These are phyloP conservation scores for Allobates femoralis DNA, from an alignment of 2,797 vertebrate genomes.

Conservation along the genomic window DNA sequence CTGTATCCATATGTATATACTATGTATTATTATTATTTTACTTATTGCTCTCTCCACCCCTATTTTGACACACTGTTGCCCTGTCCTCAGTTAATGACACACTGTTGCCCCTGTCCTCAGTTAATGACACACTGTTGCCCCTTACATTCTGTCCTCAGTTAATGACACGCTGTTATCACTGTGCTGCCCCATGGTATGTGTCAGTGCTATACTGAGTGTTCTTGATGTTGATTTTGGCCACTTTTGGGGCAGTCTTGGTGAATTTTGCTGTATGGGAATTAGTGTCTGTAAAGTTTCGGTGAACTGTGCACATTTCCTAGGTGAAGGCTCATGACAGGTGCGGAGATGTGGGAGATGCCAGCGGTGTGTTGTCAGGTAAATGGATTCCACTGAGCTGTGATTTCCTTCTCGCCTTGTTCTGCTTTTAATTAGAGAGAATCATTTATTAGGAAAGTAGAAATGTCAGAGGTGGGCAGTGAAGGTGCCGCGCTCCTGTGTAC, in stretches of 20 bases:
- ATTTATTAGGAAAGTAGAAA: constrained; percentile 19
- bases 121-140: not conserved
- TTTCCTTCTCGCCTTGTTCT: not conserved
- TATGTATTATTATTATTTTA: too few species aligned
- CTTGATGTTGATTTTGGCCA: too few species aligned
- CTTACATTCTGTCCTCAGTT: too few species aligned
- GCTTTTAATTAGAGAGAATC: constrained; percentile 15
- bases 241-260: not conserved
- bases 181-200: not conserved
- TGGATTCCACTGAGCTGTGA: not conserved
- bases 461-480: not conserved
- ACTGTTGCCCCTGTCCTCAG: not conserved
- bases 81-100: not conserved
- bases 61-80: too few species aligned
- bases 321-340: constrained; percentile 28
- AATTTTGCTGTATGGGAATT: not conserved
- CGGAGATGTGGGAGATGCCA: constrained; percentile 15
- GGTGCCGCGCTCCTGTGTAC: too few species aligned
- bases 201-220: not conserved
- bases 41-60: too few species aligned
- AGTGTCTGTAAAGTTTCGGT: constrained; percentile 1
- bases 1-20: not conserved
- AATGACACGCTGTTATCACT: not conserved
- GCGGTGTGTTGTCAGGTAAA: constrained; percentile 36
- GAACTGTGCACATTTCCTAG: not conserved